These are phyloP conservation scores for Trichogramma pretiosum DNA, from an alignment of 1,140 invertebrate species.

Conservation along the genomic window DNA sequence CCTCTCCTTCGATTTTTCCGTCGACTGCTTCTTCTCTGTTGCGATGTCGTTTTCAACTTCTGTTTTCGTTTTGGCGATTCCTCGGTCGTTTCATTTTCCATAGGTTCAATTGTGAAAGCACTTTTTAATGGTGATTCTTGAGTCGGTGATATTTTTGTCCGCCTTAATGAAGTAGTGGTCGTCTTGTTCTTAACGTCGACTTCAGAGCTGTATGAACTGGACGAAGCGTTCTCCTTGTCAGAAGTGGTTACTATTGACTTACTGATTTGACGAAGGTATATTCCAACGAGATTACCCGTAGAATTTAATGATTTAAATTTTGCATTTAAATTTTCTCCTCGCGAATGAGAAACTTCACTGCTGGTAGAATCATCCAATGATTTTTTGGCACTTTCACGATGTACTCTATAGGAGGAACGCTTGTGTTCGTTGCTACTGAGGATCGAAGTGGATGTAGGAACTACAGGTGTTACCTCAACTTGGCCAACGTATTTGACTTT, in stretches of 20 bases:
- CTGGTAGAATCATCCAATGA: not conserved
- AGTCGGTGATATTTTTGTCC: conserved; percentile 42
- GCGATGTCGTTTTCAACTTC: conserved; percentile 11
- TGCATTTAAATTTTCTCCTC: conserved; percentile 14
- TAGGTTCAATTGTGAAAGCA: conserved; percentile 26
- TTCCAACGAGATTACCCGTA: conserved; percentile 26
- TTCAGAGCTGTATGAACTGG: conserved; percentile 15
- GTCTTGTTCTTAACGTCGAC: conserved; percentile 18
- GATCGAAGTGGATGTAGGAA: conserved; percentile 13
- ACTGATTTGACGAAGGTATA: conserved; percentile 37
- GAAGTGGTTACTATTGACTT: conserved; percentile 28
- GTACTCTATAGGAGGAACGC: conserved; percentile 13
- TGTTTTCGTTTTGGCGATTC: conserved; percentile 13
- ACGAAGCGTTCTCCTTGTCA: conserved; percentile 32
- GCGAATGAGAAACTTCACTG: no score
- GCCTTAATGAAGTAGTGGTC: conserved; percentile 30
- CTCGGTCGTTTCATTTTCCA: conserved; percentile 6
- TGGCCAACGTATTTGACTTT: conserved; percentile 17
- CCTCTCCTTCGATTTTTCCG: conserved; percentile 9
- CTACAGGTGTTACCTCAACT: conserved; percentile 9
- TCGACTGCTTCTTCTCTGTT: conserved; percentile 9
- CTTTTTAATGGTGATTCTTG: conserved; percentile 33
- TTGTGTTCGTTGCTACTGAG: conserved; percentile 13
- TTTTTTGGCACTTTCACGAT: conserved; percentile 8
- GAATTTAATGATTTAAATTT: conserved; percentile 30